phyloP scores from a whole-genome alignment of 2,888 invertebrate genomes.

The Hydrotaea cyrtoneurina region DNA sequence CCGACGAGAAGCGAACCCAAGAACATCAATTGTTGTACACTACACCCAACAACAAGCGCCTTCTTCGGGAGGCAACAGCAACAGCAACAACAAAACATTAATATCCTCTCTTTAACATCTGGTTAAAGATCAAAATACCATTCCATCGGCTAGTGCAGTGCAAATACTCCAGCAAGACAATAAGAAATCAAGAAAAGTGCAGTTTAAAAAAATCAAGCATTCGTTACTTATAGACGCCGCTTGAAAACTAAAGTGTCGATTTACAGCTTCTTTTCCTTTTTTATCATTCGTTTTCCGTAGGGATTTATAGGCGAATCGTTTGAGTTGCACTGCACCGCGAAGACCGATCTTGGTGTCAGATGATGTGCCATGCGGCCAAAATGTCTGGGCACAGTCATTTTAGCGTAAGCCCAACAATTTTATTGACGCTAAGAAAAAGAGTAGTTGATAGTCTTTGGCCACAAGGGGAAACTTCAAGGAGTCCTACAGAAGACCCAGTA shows the following conservation, averaged over 20 bases:
- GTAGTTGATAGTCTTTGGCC: too few relatives aligned
- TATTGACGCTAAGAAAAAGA: too few relatives aligned
- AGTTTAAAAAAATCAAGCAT: constrained; percentile 57
- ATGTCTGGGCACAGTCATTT: too few relatives aligned
- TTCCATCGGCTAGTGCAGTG: background rate
- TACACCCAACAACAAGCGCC: background rate
- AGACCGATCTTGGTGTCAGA: background rate
- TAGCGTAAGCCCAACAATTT: too few relatives aligned
- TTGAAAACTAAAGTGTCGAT: constrained; percentile 71
- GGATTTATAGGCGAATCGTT: constrained; percentile 44
- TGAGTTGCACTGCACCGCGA: background rate
- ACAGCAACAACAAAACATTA: constrained; percentile 56
- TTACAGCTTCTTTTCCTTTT: constrained; percentile 61
- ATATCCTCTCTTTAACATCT: constrained; percentile 66
- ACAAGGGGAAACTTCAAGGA: too few relatives aligned
- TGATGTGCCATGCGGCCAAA: background rate
- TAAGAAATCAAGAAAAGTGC: constrained; percentile 32
- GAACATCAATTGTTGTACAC: background rate
- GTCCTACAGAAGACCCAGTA: too few relatives aligned
- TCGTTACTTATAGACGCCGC: constrained; percentile 64
- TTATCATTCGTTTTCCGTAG: constrained; percentile 17
- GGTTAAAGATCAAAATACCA: constrained; percentile 62
- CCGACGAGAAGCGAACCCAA: constrained; percentile 33
- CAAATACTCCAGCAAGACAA: background rate
- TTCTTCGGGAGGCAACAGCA: constrained; percentile 13